These are phyloP conservation scores for Pseudachorutes palmiensis DNA, from an alignment of 1,140 invertebrate genomes.

Conservation along the genomic window DNA sequence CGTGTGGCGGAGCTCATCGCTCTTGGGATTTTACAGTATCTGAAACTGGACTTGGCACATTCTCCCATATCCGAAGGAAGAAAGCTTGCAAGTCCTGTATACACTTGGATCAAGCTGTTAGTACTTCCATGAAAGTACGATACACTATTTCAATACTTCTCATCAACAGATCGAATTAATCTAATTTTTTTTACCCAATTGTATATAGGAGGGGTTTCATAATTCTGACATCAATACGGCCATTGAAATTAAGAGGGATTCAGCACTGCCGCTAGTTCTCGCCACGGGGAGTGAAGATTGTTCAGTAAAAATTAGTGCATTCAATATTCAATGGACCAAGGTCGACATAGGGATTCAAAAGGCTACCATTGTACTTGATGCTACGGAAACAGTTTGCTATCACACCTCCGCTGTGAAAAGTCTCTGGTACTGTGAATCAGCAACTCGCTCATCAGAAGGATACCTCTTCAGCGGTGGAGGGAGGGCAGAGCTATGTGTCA, in stretches of 20 bases:
- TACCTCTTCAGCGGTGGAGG: neutral
- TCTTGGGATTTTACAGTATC: neutral
- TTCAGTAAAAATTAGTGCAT: neutral
- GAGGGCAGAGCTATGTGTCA: neutral
- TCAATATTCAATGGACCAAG: neutral
- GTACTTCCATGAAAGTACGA: neutral
- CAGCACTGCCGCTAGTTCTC: neutral
- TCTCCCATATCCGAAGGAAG: neutral
- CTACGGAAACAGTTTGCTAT: neutral
- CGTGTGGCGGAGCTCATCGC: neutral
- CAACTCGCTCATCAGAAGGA: neutral
- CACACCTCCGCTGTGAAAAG: neutral
- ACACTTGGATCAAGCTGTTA: neutral
- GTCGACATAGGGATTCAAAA: no score
- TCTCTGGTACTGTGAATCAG: neutral
- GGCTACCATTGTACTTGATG: no score
- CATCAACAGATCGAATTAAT: neutral
- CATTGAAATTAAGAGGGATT: neutral
- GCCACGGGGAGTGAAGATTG: neutral
- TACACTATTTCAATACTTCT: neutral
- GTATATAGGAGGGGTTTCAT: slow-evolving; percentile 3
- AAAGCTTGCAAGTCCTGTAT: neutral
- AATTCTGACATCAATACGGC: neutral
- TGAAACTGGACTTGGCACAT: neutral
- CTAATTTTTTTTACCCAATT: no score